Evolutionary conservation across 2,888 invertebrate species (phyloP).

Genomic region (Nomada fucata): DNA sequence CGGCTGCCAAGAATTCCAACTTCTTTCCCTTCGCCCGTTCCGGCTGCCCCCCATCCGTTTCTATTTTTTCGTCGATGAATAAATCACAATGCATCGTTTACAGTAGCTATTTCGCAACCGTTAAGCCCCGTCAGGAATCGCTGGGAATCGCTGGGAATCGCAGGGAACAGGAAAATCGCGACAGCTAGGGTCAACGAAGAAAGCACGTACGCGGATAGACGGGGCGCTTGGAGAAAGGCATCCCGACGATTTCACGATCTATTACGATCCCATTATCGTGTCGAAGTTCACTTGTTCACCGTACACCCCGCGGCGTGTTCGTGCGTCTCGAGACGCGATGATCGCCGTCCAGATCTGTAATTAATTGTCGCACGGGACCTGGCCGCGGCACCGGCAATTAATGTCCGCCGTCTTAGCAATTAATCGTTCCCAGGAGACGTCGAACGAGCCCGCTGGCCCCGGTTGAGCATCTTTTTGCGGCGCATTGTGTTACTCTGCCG

Average conservation of each 20-base stretch:
- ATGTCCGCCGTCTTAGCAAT: slow-evolving; percentile 68
- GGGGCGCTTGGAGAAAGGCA: not conserved
- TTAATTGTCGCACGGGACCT: slow-evolving; percentile 62
- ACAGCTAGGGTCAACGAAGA: too few relatives aligned
- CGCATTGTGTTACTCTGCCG: slow-evolving; percentile 16
- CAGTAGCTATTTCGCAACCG: slow-evolving; percentile 11
- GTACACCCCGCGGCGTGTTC: not conserved
- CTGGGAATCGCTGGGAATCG: too few relatives aligned
- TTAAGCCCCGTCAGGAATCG: not conserved
- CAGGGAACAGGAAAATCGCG: too few relatives aligned
- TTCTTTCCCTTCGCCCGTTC: slow-evolving; percentile 61
- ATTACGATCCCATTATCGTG: slow-evolving; percentile 55
- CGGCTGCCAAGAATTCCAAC: slow-evolving; percentile 71
- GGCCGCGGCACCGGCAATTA: slow-evolving; percentile 65
- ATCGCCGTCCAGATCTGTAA: slow-evolving; percentile 51
- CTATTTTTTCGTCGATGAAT: slow-evolving; percentile 52
- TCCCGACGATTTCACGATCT: slow-evolving; percentile 48
- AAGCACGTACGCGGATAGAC: not conserved
- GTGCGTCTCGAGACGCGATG: slow-evolving; percentile 23
- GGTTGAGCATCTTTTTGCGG: slow-evolving; percentile 43
- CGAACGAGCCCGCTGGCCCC: slow-evolving; percentile 47
- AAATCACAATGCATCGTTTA: slow-evolving; percentile 42
- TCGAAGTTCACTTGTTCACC: slow-evolving; percentile 56
- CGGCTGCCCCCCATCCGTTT: slow-evolving; percentile 28
- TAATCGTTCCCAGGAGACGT: slow-evolving; percentile 59